Evolutionary conservation across 2,113 vertebrate species (phyloP), one percentile per base, ranked within the genome.

Genomic region (Chionodraco myersi): DNA sequence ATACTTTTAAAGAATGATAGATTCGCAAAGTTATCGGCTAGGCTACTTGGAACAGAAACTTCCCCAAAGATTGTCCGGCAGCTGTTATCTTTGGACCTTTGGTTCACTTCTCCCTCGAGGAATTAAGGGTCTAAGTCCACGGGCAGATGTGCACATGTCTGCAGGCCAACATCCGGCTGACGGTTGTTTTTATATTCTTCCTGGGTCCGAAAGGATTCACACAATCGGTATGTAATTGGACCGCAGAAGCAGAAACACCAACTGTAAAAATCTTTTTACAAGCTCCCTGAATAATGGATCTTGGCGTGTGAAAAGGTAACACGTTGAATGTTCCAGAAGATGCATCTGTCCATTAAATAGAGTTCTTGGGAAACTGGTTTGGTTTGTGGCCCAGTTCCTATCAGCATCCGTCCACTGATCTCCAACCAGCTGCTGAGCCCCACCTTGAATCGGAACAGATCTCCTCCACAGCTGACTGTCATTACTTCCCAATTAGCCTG

Each of bases 401-500:
- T 57, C 30, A 23, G 67, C 51, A 14, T 47, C 23, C 21, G 12
- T 30, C 66, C 60, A 18, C 41, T n/a, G 58, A 30, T 7, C 71
- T 58, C 76, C 62, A 59, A 52, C 63, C 68, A 45, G 34, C 70
- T 60, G 53, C 68, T 64, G 13, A 15, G 1, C 67, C 66, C 70
- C n/a, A 10, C 34, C n/a, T 54, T 13, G 61, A 58, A 76, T 65
- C 5, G 30, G 30, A 30, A 30, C 44, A 15, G 30, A 72, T 6
- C 36, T 30, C 58, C 62, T 18, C 49, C 52, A 48, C 79, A 78
- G 84, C 76, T 87, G 82, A 81, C 70, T 85, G 84, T 56, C 66
- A 76, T 88, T 83, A 85, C 56, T 71, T 51, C 61, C 44, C 72
- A 72, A 74, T 84, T 81, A 72, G 63, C 56, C 75, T 9, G 41